phyloP scores from a whole-genome alignment of 2,888 invertebrate species.

The Callyntrura sp. region DNA sequence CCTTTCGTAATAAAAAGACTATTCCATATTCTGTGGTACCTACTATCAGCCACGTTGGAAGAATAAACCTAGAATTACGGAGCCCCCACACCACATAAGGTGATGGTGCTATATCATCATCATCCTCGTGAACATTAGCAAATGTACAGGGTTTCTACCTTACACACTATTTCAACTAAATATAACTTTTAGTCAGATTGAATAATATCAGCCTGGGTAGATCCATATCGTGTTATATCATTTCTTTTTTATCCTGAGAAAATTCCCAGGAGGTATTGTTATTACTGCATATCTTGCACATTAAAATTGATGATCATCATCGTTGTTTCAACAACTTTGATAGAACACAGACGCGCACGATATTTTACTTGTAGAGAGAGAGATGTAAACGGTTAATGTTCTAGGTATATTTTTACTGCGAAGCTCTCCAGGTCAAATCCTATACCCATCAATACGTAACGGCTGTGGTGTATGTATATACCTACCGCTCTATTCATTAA shows the following conservation, averaged over 20 bases:
- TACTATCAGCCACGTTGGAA: not conserved
- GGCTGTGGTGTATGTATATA: too few relatives aligned
- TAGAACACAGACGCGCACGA: not conserved
- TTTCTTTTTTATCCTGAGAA: conserved; percentile 62
- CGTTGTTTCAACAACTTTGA: not conserved
- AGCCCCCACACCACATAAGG: too few relatives aligned
- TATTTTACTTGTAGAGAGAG: not conserved
- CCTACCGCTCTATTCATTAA: too few relatives aligned
- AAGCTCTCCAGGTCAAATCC: not conserved
- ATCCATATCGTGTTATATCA: not conserved
- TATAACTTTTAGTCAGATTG: not conserved
- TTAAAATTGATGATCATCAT: not conserved
- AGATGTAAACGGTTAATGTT: not conserved
- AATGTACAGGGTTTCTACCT: not conserved
- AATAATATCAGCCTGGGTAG: not conserved
- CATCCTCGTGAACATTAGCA: too few relatives aligned
- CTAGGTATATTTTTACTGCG: not conserved
- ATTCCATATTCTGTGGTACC: not conserved
- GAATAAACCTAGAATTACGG: not conserved
- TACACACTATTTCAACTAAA: not conserved
- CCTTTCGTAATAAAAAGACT: conserved; percentile 27
- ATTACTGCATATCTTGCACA: not conserved
- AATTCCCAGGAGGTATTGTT: conserved; percentile 64
- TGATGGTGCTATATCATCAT: too few relatives aligned
- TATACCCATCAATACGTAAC: not conserved